Base-by-base conservation (phyloP, 1,140 invertebrate genomes). In the Lucilia cuprina region DNA sequence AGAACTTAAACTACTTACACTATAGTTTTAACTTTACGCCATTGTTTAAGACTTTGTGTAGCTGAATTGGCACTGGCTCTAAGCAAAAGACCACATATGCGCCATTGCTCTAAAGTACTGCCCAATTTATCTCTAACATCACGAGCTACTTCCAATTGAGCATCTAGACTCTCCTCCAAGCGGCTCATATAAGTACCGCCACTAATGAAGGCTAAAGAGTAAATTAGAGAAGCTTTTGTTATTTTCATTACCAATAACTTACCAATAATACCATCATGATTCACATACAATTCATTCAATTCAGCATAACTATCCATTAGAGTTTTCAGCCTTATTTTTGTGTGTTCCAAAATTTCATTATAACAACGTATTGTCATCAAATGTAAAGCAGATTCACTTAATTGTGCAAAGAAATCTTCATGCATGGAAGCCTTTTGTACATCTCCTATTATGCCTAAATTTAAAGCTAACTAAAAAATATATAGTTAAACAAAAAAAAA, bases 391-490 rank as follows among this genome's bases (percentile, higher is more conserved):
- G 88, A 88, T 86, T 89, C 87, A 82, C 90, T 91, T 65, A 91
- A 82, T 41, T 87, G 89, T 82, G 90, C 90, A 86, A 91, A 90
- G 84, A 91, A 91, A 83, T 91, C 90, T 88, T 91, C 90, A 86
- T 91, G 88, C 83, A 86, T 89, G 87, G 89, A 88, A 88, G 90
- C 90, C 86, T 91, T 91, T 55, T 87, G 86, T 85, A 85, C 83
- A 86, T 91, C 90, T n/a, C 85, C 85, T 84, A 91, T 86, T 3
- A 91, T 86, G 82, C 88, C 88, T 82, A 91, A 74, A 77, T 88
- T 89, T 83, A 88, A 85, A 17, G 89, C 89, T 19, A 91, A 84
- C 90, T 91, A 47, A 2, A 30, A n/a, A 78, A 74, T 17, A 55
- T 55, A 12, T 13, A 55, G 14, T 55, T 8, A 12, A 30, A 30